These are phyloP conservation scores for Virgularia gustaviana DNA, from an alignment of 92 coral and sea anemone species.

Conservation along the genomic window DNA sequence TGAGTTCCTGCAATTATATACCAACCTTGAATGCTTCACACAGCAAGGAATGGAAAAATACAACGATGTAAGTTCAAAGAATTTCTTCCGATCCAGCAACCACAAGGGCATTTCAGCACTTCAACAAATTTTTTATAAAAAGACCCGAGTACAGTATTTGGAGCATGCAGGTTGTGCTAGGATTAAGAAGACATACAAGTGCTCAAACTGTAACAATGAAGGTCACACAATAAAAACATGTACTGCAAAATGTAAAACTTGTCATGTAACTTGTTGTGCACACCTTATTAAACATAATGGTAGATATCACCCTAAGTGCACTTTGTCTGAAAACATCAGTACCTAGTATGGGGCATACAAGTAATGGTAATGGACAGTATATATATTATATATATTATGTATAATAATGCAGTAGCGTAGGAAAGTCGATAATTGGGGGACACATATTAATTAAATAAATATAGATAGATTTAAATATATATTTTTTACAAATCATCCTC, in stretches of 20 bases:
- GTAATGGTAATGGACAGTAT: background rate
- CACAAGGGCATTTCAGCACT: slow-evolving; percentile 55
- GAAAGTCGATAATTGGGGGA: background rate
- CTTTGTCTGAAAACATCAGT: background rate
- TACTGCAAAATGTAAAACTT: slow-evolving; percentile 40
- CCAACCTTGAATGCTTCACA: slow-evolving; percentile 47
- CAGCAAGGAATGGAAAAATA: slow-evolving; percentile 62
- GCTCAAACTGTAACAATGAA: slow-evolving; percentile 38
- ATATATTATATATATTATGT: background rate
- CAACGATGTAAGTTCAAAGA: slow-evolving; percentile 51
- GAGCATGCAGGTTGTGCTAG: slow-evolving; percentile 60
- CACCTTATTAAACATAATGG: slow-evolving; percentile 38
- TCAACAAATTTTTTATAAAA: slow-evolving; percentile 47
- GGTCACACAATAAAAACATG: slow-evolving; percentile 65
- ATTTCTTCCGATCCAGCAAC: slow-evolving; percentile 56
- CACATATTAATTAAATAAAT: background rate
- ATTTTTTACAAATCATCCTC: no score
- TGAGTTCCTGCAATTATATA: slow-evolving; percentile 41
- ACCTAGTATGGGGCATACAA: background rate
- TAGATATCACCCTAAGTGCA: slow-evolving; percentile 32
- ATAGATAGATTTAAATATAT: no score
- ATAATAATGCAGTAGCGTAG: background rate
- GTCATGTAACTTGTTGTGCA: slow-evolving; percentile 35
- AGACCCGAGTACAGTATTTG: slow-evolving; percentile 45
- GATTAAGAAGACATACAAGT: slow-evolving; percentile 35